Percentiles rank a stretch among this genome's conserved stretches.
Conservation (phyloP, 2,888 invertebrate genomes). For the Cheilosia grossa region DNA sequence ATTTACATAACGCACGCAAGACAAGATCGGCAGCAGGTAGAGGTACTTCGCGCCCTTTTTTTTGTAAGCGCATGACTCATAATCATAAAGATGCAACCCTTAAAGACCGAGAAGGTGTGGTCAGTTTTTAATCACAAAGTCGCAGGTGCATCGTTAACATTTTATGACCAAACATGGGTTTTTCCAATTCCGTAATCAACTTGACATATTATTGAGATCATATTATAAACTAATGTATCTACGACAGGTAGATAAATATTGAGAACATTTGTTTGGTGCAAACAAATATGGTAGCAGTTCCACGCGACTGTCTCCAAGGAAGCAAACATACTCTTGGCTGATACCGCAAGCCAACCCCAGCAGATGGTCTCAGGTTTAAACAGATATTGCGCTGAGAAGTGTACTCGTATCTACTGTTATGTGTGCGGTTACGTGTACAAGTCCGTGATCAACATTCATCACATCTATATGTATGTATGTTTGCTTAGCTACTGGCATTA, state of each 20-base stretch:
- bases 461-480: slow-evolving; percentile 17
- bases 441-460: slow-evolving; percentile 69
- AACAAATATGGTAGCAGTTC: slow-evolving; percentile 9
- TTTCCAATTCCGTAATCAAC: slow-evolving; percentile 34
- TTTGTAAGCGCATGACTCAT: background rate
- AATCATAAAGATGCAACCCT: background rate
- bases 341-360: slow-evolving; percentile 69
- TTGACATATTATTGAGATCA: slow-evolving; percentile 41
- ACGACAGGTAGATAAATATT: slow-evolving; percentile 17
- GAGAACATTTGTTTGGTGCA: slow-evolving; percentile 19
- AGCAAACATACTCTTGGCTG: slow-evolving; percentile 56
- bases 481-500: slow-evolving; percentile 43
- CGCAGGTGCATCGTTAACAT: slow-evolving; percentile 33
- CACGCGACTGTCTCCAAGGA: slow-evolving; percentile 62
- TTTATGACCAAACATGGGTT: slow-evolving; percentile 6
- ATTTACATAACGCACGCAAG: slow-evolving; percentile 28
- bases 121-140: background rate
- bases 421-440: slow-evolving; percentile 54
- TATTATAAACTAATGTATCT: background rate
- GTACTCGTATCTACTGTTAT: slow-evolving; percentile 51
- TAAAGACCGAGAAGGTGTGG: slow-evolving; percentile 12
- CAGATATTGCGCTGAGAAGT: slow-evolving; percentile 49
- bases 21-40: slow-evolving; percentile 11
- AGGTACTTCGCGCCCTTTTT: slow-evolving; percentile 11
- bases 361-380: slow-evolving; percentile 66